Evolutionary conservation across 2,797 vertebrate species (phyloP), one percentile per base, ranked within the genome.

Genomic region (Florisuga fusca): DNA sequence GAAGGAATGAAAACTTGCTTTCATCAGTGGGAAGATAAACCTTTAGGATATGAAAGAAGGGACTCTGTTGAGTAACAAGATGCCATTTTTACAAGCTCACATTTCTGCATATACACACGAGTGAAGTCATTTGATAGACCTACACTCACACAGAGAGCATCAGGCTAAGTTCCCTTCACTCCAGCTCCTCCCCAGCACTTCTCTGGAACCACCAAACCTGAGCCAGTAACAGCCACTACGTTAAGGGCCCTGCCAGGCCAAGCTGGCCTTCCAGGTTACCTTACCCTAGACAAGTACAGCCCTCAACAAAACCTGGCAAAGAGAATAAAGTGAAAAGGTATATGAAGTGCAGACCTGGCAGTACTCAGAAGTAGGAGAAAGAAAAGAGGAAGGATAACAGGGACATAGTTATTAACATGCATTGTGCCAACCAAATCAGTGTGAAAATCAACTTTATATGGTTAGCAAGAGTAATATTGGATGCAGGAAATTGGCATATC

Each of bases 391-490:
- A 82, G 45, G 8, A 16, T 23, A 85, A 55, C 23, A 67, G 36
- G 23, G 48, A 53, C 27, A 29, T 10, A 26, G 36, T 59, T 67
- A 74, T 36, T 89, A 83, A n/a, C 7, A 15, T 16, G 33, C 29
- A 77, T 48, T 87, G 75, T 59, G 80, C 18, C 77, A 92, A 89
- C 8, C 26, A 64, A 87, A 71, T 53, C 64, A 77, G 57, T 31
- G 33, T 57, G 68, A 91, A 96, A 94, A 93, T 85, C 79, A 67
- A 89, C 81, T 87, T 92, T 89, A 77, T 26, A 29, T 15, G 7
- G 54, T 50, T 83, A 87, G 48, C 34, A 77, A 59, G 34, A 81
- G 34, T 21, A 76, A 73, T 66, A 87, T 3, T 68, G 66, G 38
- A 55, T 17, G 50, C 36, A 93, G 54, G 34, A 46, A 81, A 80